Evolutionary conservation across 2,888 invertebrate species (phyloP), one percentile per base, ranked within the genome.

Genomic region (Axea sp.): DNA sequence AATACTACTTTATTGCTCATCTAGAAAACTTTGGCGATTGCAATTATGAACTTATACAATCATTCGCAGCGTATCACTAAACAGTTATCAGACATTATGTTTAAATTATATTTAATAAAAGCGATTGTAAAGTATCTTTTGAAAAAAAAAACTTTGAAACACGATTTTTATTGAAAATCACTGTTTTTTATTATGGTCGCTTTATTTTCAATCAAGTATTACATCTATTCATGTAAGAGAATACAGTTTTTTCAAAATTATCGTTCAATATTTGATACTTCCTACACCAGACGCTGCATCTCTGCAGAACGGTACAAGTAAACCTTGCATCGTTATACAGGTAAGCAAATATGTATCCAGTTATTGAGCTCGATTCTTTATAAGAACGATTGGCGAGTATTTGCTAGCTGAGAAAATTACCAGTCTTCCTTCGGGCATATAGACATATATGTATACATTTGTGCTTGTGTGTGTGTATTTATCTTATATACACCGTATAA

Each of bases 391-490:
- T 65, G 33, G 8, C 8, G 53, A 14, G 9, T 65, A 43, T 65
- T 65, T 65, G 53, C 53, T 35, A 30, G 43, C 19, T 35, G 37
- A 65, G 64, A 43, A 65, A 65, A 65, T 65, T 65, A 65, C 64
- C 14, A 65, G 19, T 30, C 64, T 65, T 65, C 53, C 64, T 53
- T n/a, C 64, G 26, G 53, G 30, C 47, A 28, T 49, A 4, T 3
- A 3, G 4, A 3, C 19, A 4, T 19, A 3, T 19, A n/a, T n/a
- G n/a, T n/a, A n/a, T n/a, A n/a, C n/a, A n/a, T n/a, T n/a, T n/a
- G n/a, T n/a, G n/a, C n/a, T n/a, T n/a, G n/a, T n/a, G n/a, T n/a
- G n/a, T n/a, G n/a, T n/a, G n/a, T n/a, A n/a, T n/a, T n/a, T n/a
- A n/a, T n/a, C n/a, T 28, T 28, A 8, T 43, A 28, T 12, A 24